Conservation (phyloP, 2,113 vertebrate genomes). For the Halichoeres trimaculatus region DNA sequence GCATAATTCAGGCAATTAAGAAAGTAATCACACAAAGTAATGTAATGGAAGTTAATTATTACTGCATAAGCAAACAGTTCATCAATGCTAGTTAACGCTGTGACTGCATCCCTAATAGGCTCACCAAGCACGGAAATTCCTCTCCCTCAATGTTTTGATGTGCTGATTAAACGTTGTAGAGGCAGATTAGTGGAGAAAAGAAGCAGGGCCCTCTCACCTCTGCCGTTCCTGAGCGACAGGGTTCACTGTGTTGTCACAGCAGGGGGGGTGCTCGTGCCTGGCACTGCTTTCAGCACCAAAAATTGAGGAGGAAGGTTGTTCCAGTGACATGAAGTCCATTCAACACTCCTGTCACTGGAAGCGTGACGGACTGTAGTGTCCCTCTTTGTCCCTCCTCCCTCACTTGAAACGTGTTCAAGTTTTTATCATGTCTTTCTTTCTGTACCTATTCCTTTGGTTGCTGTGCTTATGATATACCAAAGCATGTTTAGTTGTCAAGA, state of each 20-base stretch:
- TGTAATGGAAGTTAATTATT: constrained; percentile 99
- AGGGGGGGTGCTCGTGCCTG: background rate
- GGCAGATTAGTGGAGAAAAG: constrained; percentile 84
- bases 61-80: constrained; percentile 99
- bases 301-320: constrained; percentile 49
- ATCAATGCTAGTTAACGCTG: constrained; percentile 99
- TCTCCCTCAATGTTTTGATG: constrained; percentile 91
- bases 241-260: constrained; percentile 48
- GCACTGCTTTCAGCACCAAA: background rate
- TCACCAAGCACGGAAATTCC: constrained; percentile 91
- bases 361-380: constrained; percentile 25
- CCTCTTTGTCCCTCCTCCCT: background rate
- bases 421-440: background rate
- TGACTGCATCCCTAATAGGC: constrained; percentile 98
- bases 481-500: no score
- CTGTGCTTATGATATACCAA: no score
- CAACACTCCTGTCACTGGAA: constrained; percentile 51
- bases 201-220: constrained; percentile 82
- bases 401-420: no score
- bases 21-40: constrained; percentile 99
- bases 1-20: constrained; percentile 99
- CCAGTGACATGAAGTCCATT: constrained; percentile 20
- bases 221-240: constrained; percentile 59
- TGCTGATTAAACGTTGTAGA: constrained; percentile 87
- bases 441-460: background rate